Base-by-base conservation (phyloP, 1,140 invertebrate genomes). In the Caerostris extrusa region DNA sequence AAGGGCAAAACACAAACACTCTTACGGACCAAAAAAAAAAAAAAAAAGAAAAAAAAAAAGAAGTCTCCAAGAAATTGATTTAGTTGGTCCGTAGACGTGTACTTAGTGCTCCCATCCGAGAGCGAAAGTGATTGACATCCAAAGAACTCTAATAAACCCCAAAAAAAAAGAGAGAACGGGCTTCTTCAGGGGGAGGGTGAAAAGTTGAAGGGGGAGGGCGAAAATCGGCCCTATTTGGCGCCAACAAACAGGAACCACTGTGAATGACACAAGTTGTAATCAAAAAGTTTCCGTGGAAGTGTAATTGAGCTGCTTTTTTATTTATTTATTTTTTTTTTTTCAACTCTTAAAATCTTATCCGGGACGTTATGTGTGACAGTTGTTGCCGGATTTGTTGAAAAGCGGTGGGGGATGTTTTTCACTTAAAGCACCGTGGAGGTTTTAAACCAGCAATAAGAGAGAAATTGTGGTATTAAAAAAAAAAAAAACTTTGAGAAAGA, bases 221-320 rank as follows among this genome's bases (percentile, higher is more conserved):
- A 87, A 19, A 53, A 14, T 77, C 71, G 5, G 71, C 71, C 71
- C 71, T 77, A 12, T 77, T 77, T 64, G 85, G 85, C 57, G 60
- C 85, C 60, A 19, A 57, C 60, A n/a, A 17, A 6, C 19, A 87
- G 60, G 60, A 64, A 87, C 19, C 58, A 8, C 7, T 34, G 10
- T 87, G 85, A 87, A 61, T 87, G 85, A 87, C 85, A 87, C 85
- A 53, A 87, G 57, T 60, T 60, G 60, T 87, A 87, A 87, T 87
- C 85, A 87, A 60, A 64, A 87, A 50, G 60, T 61, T 61, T 60
- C 85, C 53, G n/a, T 50, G 5, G 34, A 19, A 50, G 12, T 60
- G 85, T 87, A 87, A 87, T 87, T 87, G 85, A 64, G 85, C 85
- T 53, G 8, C 85, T 34, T 34, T 34, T 34, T n/a, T n/a, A n/a